A percentile compares a stretch with the other conserved stretches of the same genome.
Evolutionary conservation across 2,113 vertebrate genomes (phyloP).

Genomic region (Bubo bubo): DNA sequence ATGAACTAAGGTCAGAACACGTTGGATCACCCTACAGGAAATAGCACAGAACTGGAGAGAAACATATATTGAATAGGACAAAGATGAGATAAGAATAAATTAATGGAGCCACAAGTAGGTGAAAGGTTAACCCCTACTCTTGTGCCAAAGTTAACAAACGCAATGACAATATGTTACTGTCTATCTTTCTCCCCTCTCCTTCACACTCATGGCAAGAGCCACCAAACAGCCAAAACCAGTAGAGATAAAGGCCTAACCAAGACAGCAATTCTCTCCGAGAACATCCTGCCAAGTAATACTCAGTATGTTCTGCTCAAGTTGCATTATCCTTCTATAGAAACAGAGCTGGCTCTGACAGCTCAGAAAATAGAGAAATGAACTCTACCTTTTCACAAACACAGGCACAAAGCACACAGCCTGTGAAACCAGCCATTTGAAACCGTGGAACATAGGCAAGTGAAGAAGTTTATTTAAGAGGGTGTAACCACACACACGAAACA

Average conservation of each 20-base stretch:
- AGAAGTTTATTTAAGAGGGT: not conserved
- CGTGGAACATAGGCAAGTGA: not conserved
- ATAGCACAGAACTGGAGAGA: not conserved
- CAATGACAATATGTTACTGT: not conserved
- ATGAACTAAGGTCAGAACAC: not conserved
- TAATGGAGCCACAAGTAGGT: not conserved
- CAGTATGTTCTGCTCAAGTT: not conserved
- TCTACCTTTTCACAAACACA: not conserved
- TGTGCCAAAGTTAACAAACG: too few relatives aligned
- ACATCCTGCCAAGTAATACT: not conserved
- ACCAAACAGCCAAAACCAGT: not conserved
- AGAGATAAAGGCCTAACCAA: not conserved
- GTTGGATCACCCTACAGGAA: not conserved
- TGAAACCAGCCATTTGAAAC: not conserved
- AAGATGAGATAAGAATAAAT: not conserved
- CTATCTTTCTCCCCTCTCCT: not conserved
- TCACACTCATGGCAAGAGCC: not conserved
- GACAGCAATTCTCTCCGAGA: accelerated
- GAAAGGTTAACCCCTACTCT: not conserved
- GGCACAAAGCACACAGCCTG: not conserved
- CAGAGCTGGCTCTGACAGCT: not conserved
- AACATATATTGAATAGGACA: not conserved
- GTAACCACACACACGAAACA: not conserved
- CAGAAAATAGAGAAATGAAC: not conserved
- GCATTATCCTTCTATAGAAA: not conserved